phyloP scores from a whole-genome alignment of 2,888 invertebrate species.

The Leptinotarsa rubiginosa region DNA sequence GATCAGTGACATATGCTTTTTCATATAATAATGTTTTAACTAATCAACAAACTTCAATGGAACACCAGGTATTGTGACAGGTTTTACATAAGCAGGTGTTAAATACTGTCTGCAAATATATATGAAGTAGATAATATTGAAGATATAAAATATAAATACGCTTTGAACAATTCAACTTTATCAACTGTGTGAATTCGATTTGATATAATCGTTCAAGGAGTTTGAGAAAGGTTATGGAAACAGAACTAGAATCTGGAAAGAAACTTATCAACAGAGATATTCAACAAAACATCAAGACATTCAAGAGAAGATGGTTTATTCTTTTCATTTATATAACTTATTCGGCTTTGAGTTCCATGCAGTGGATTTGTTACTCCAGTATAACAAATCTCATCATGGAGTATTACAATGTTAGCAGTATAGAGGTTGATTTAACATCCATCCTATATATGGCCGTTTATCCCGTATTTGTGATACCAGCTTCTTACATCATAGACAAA shows the following conservation, averaged over 20 bases:
- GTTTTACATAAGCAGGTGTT: neutral
- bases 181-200: too few species aligned
- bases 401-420: conserved; percentile 78
- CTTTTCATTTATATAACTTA: conserved; percentile 85
- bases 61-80: neutral
- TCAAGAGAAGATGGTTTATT: conserved; percentile 82
- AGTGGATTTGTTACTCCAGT: conserved; percentile 96
- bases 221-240: neutral
- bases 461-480: conserved; percentile 95
- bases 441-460: conserved; percentile 96
- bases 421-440: conserved; percentile 91
- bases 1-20: too few species aligned
- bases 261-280: neutral
- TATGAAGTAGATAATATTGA: neutral
- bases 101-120: neutral
- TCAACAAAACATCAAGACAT: neutral
- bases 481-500: conserved; percentile 92
- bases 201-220: too few species aligned
- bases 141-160: too few species aligned
- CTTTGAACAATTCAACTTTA: too few species aligned
- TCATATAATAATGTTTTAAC: too few species aligned
- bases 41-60: too few species aligned
- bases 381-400: conserved; percentile 84
- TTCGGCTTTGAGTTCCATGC: conserved; percentile 91
- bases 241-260: neutral